phyloP scores from a whole-genome alignment of 2,888 invertebrate genomes.

The Conistra vaccinii region DNA sequence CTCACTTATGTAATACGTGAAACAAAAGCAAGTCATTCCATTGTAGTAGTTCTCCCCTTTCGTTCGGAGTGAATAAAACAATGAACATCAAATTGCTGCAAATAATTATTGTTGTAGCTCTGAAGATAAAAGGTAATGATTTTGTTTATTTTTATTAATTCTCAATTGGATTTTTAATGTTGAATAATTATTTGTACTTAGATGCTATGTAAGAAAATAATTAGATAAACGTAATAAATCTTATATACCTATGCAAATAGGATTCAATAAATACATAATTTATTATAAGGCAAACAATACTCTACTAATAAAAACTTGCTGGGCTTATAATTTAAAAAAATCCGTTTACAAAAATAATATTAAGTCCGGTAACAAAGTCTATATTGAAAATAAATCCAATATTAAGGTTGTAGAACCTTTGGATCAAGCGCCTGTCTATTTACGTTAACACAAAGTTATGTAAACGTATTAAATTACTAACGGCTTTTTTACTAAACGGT shows the following conservation, averaged over 20 bases:
- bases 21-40: slow-evolving; percentile 64
- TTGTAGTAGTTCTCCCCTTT: slow-evolving; percentile 52
- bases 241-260: background rate
- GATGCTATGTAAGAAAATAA: background rate
- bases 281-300: background rate
- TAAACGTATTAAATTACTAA: slow-evolving; percentile 34
- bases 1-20: slow-evolving; percentile 43
- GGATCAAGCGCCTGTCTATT: slow-evolving; percentile 7
- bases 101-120: slow-evolving; percentile 48
- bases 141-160: background rate
- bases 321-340: background rate
- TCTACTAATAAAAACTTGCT: background rate
- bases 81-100: slow-evolving; percentile 57
- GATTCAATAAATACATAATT: background rate
- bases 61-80: slow-evolving; percentile 44
- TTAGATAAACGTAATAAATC: background rate
- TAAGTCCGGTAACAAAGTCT: background rate
- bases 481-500: slow-evolving; percentile 14
- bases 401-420: slow-evolving; percentile 18
- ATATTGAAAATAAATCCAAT: slow-evolving; percentile 9
- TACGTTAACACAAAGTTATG: slow-evolving; percentile 7
- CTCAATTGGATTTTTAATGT: background rate
- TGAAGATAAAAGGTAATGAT: slow-evolving; percentile 60
- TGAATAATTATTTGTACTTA: background rate
- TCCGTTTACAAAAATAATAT: background rate